A percentile compares a stretch with the other conserved stretches of the same genome.
phyloP scores from a whole-genome alignment of 2,888 invertebrate genomes.

The Pterostichus niger region DNA sequence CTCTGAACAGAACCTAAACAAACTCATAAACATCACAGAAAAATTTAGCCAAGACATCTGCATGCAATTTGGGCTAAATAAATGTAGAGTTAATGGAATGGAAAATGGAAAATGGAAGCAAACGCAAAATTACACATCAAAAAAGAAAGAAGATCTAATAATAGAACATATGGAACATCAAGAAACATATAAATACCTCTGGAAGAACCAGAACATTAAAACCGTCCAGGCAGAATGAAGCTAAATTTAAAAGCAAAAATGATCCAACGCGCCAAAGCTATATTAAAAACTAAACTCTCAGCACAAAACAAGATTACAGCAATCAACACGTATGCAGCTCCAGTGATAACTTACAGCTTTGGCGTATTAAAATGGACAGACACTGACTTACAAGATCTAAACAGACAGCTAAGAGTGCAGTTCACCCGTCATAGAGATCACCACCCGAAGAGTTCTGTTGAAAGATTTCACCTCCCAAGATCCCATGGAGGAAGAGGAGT shows the following conservation, averaged over 20 bases:
- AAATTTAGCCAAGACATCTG: not conserved
- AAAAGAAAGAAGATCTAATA: not conserved
- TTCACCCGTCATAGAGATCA: not conserved
- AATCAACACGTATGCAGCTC: slow-evolving; percentile 67
- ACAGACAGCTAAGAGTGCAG: not conserved
- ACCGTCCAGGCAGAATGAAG: slow-evolving; percentile 31
- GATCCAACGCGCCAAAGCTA: slow-evolving; percentile 47
- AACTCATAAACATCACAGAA: slow-evolving; percentile 14
- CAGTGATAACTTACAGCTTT: slow-evolving; percentile 59
- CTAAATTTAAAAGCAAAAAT: slow-evolving; percentile 53
- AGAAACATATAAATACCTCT: slow-evolving; percentile 64
- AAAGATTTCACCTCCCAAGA: slow-evolving; percentile 64
- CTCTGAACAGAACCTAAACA: not conserved
- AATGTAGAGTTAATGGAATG: not conserved
- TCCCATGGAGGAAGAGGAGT: slow-evolving; percentile 67
- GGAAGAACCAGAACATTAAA: slow-evolving; percentile 47
- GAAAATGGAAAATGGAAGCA: not conserved
- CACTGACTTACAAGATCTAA: slow-evolving; percentile 60
- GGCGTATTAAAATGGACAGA: slow-evolving; percentile 64
- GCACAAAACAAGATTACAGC: slow-evolving; percentile 61
- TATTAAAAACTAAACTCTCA: slow-evolving; percentile 62
- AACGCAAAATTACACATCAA: not conserved
- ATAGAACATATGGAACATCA: slow-evolving; percentile 42
- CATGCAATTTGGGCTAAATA: not conserved
- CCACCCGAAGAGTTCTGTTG: not conserved